These are phyloP conservation scores for Drosophila neonasuta DNA, from an alignment of 2,888 invertebrate species.

Conservation along the genomic window DNA sequence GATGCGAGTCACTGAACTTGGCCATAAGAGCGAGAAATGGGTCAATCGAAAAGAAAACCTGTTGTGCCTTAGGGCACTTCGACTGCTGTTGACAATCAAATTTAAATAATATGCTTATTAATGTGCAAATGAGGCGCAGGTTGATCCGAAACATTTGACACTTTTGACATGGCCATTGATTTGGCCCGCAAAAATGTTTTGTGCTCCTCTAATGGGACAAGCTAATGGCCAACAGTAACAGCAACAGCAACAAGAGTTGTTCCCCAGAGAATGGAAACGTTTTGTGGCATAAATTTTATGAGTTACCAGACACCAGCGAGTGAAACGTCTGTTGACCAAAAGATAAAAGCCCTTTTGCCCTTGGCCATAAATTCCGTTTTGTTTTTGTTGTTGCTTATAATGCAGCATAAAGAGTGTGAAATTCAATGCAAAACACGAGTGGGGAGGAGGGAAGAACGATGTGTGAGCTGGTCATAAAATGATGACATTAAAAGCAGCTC, in stretches of 20 bases:
- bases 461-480: slow-evolving; percentile 59
- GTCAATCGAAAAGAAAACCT: slow-evolving; percentile 61
- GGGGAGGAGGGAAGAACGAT: slow-evolving; percentile 38
- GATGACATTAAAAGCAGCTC: slow-evolving; percentile 55
- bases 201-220: slow-evolving; percentile 49
- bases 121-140: slow-evolving; percentile 66
- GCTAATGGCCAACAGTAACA: slow-evolving; percentile 49
- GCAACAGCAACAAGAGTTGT: neutral
- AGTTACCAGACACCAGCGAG: slow-evolving; percentile 9
- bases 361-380: slow-evolving; percentile 50
- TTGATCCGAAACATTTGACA: slow-evolving; percentile 55
- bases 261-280: slow-evolving; percentile 23
- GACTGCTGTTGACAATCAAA: slow-evolving; percentile 43
- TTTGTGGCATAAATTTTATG: slow-evolving; percentile 63
- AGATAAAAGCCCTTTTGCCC: slow-evolving; percentile 56
- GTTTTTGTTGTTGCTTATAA: slow-evolving; percentile 26
- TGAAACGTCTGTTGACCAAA: slow-evolving; percentile 49
- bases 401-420: slow-evolving; percentile 44
- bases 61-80: slow-evolving; percentile 34
- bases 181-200: slow-evolving; percentile 45
- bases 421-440: slow-evolving; percentile 49
- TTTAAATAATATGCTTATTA: slow-evolving; percentile 68
- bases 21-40: slow-evolving; percentile 57
- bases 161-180: slow-evolving; percentile 55
- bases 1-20: slow-evolving; percentile 57